Conservation (phyloP, 2,797 vertebrate genomes). For the Babyrousa celebensis region DNA sequence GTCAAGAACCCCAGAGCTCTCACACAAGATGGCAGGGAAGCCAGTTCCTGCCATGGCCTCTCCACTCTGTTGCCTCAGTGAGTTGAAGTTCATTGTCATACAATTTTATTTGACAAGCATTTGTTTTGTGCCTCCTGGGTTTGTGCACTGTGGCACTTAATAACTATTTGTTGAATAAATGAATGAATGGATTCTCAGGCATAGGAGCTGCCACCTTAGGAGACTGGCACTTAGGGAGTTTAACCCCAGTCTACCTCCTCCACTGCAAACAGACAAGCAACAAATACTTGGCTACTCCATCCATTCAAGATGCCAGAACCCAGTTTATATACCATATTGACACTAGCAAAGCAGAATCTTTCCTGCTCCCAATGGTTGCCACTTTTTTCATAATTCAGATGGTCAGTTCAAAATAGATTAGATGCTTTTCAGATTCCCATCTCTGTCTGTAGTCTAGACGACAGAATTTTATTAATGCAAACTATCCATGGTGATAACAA, state of each 20-base stretch:
- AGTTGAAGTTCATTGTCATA: background rate
- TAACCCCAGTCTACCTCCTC: background rate
- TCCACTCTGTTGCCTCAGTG: accelerated
- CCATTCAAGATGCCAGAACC: background rate
- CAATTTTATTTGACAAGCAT: background rate
- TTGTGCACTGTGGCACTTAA: background rate
- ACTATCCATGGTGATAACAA: background rate
- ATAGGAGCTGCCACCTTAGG: background rate
- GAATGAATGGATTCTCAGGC: background rate
- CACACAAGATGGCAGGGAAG: background rate
- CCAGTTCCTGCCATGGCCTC: background rate
- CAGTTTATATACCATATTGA: background rate
- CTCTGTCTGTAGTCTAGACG: background rate
- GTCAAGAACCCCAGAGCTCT: conserved; percentile 60
- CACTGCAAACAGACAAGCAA: background rate
- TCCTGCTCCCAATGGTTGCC: background rate
- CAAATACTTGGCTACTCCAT: background rate
- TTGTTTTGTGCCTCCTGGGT: conserved; percentile 17
- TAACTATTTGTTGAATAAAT: background rate
- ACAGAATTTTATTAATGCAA: conserved; percentile 21
- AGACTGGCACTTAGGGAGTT: background rate
- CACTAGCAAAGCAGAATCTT: background rate
- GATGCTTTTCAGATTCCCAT: background rate
- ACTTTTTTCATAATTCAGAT: background rate
- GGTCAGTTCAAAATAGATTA: background rate